Base-by-base conservation (phyloP, 2,113 vertebrate genomes). In the Corydoras maculifer region DNA sequence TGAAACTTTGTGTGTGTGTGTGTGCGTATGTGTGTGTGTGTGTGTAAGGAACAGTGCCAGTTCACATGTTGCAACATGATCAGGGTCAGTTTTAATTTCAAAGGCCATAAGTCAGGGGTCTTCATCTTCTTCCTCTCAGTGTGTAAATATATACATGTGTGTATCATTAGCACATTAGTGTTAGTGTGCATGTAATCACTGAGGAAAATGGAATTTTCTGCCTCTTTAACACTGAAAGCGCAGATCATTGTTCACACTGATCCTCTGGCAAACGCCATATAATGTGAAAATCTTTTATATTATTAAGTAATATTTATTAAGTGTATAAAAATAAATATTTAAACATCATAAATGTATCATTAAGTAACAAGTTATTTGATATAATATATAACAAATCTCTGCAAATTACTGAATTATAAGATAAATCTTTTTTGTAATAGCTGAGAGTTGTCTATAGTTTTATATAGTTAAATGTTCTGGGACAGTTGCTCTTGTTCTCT, bases 161-260 rank as follows among this genome's bases (percentile, higher is more conserved):
- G 78, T 90, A 87, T 91, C 86, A 75, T 86, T 90, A 90, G 83
- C 83, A 90, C 84, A 89, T 92, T 87, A 31, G 48, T 12, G 58
- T 62, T 66, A 50, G 35, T 58, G 35, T 58, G 10, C 43, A n/a
- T 57, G n/a, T 25, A 49, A 68, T 68, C 18, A 31, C n/a, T 66
- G 58, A 66, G 32, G 8, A 61, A 57, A 31, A 63, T 74, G n/a
- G 53, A 3, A 32, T 66, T 63, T 69, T 69, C 29, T 70, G 62
- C 35, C 18, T 58, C 11, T 9, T 58, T 55, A 65, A 43, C 53
- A 18, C 2, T 9, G 6, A 3, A 31, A 55, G 65, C 62, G 4
- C 35, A 43, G 4, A 43, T 43, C 35, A 43, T 43, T 43, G 35
- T 4, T 51, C 43, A 13, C 62, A 48, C 62, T 63, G 51, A 53